Base-by-base conservation (phyloP, 2,797 vertebrate species). In the Esox lucius region DNA sequence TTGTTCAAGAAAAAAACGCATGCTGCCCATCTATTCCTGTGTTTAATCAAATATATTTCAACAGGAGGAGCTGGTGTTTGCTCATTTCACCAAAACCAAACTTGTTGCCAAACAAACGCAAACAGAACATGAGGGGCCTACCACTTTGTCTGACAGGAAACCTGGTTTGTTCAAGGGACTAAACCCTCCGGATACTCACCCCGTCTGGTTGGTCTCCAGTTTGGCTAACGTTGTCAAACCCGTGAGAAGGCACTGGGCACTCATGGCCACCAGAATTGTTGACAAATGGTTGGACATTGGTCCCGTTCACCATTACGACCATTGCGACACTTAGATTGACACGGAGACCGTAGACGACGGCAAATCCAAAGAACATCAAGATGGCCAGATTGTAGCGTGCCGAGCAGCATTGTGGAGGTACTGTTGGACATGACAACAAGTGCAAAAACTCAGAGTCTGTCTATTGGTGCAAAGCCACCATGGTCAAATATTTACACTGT, bases 321-420 rank as follows among this genome's bases (percentile, higher is more conserved):
- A 96, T 95, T 48, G 95, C 92, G 0, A 97, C 95, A 22, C 95
- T 97, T 84, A 97, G 94, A 87, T 95, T 95, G 80, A 96, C 95
- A 0, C 95, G 93, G 26, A 96, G 95, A 0, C 91, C 92, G 22
- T 96, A 96, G 76, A 95, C 93, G 71, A 95, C 84, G 12, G 94
- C 72, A 75, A 97, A 95, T 1, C 95, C 95, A 1, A 95, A 35
- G 83, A 95, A 96, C 95, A 96, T 95, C 84, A 96, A 84, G 76
- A 92, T 0, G 74, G 95, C 94, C 83, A 97, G 91, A 77, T 90
- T 93, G 72, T 90, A 90, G 64, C 95, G 94, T 5, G 91, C 75
- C 0, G 95, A 96, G 87, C 95, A 96, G 90, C 94, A 95, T 83
- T 42, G 82, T 0, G 87, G 87, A 75, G 90, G 80, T 51, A 80